phyloP scores from a whole-genome alignment of 1,140 invertebrate species.

The Thereuonema tuberculata region DNA sequence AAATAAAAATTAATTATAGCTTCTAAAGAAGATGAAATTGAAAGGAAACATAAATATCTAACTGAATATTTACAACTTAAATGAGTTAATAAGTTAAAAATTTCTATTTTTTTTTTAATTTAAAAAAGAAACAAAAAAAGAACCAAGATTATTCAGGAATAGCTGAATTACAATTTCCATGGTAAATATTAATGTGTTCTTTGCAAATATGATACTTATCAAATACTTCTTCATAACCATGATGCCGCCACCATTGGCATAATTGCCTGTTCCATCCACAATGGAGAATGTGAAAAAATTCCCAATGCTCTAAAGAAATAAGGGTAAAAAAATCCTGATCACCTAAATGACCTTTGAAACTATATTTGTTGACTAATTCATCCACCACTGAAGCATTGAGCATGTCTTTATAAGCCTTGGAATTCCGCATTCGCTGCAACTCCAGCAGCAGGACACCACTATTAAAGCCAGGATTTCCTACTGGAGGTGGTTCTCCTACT shows the following conservation, averaged over 20 bases:
- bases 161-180: constrained; percentile 68
- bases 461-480: constrained; percentile 62
- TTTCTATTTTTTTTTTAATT: too few relatives aligned
- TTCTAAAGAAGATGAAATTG: too few relatives aligned
- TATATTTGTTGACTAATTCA: constrained; percentile 50
- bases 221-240: constrained; percentile 63
- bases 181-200: constrained; percentile 55
- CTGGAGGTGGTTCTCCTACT: constrained; percentile 42
- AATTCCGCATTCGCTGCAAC: constrained; percentile 51
- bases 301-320: constrained; percentile 51
- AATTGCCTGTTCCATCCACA: constrained; percentile 74
- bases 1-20: too few relatives aligned
- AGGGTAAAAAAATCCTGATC: constrained; percentile 80
- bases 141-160: not conserved
- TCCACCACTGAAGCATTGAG: constrained; percentile 41
- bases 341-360: constrained; percentile 59
- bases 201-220: constrained; percentile 57
- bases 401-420: constrained; percentile 42
- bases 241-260: constrained; percentile 67
- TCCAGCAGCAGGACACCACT: constrained; percentile 64
- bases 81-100: too few relatives aligned
- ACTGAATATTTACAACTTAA: too few relatives aligned
- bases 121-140: too few relatives aligned
- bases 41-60: too few relatives aligned
- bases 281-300: constrained; percentile 58